Base-by-base conservation (phyloP, 1,140 invertebrate species). In the Cotesia chilonis region DNA sequence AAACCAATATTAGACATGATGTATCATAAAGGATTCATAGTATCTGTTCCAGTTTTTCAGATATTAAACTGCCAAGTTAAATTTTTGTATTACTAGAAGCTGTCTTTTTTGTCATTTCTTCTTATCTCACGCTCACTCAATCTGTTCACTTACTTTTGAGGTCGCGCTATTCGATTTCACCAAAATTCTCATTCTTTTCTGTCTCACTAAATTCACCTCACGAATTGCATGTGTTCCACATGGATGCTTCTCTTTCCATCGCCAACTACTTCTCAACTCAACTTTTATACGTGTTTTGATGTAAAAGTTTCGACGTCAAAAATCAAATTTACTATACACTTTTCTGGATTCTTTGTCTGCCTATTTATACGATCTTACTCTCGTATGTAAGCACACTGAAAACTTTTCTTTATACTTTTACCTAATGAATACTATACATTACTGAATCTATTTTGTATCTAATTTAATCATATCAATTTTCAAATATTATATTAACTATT, bases 251-350 rank as follows among this genome's bases (percentile, higher is more conserved):
- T 57, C 12, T 66, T 66, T 17, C 20, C 41, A 51, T 20, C 51
- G 9, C 65, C 17, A 54, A 20, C n/a, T 54, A 12, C n/a, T 63
- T 69, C 68, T 35, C n/a, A 38, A 69, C 52, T 35, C 35, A 61
- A 70, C 35, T 70, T 35, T 4, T 52, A 36, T 47, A 61, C 68
- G 59, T 70, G 68, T 70, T 61, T 41, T 35, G 60, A 63, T n/a
- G 60, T 20, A 69, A 20, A 59, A 70, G 38, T 70, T 61, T 70
- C 37, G 20, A 70, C 68, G 57, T 63, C 37, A 63, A 47, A 28
- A 70, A 70, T 61, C 38, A 59, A 70, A 35, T 70, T 70, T 59
- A 41, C 37, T 35, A 63, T 35, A 37, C 12, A 20, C 14, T 35
- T 28, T 57, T 20, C 9, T 57, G 7, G 54, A 14, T 57, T 4